Evolutionary conservation across 2,113 vertebrate species (phyloP).

Genomic region (Semnornis frantzii): DNA sequence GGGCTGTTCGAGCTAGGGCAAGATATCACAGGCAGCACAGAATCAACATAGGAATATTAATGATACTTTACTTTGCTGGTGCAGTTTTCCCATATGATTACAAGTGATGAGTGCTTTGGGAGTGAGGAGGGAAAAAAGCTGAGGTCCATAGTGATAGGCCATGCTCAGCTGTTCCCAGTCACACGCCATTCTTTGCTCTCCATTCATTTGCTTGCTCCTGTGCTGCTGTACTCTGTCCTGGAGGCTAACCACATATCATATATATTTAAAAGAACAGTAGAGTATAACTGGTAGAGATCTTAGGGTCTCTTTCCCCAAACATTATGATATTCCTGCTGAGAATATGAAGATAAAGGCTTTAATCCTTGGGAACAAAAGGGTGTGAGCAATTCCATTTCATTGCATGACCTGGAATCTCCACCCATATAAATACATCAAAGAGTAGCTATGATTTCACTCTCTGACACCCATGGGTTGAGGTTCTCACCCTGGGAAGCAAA

Average conservation of each 20-base stretch:
- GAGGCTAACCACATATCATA: conserved; percentile 54
- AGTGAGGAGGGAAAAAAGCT: not conserved
- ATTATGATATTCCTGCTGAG: conserved; percentile 50
- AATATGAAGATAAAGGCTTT: conserved; percentile 64
- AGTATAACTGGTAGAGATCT: conserved; percentile 20
- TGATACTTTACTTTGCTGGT: conserved; percentile 30
- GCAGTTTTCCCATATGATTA: conserved; percentile 68
- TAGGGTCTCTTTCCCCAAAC: conserved; percentile 44
- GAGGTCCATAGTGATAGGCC: not conserved
- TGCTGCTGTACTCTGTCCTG: conserved; percentile 1
- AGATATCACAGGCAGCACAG: conserved; percentile 59
- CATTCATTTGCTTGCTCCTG: conserved; percentile 38
- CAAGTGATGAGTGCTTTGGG: conserved; percentile 54
- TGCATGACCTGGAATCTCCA: conserved; percentile 64
- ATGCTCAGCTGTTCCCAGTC: not conserved
- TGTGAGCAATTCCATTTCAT: conserved; percentile 64
- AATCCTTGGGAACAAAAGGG: conserved; percentile 70
- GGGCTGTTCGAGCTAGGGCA: conserved; percentile 71
- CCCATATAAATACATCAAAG: conserved; percentile 72
- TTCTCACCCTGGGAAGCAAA: conserved; percentile 58
- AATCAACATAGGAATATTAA: conserved; percentile 53
- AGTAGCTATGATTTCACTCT: conserved; percentile 54
- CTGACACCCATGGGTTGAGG: conserved; percentile 48
- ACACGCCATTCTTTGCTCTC: not conserved
- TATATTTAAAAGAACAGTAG: conserved; percentile 58